Base-by-base conservation (phyloP, 2,797 vertebrate species). In the Anisognathus igniventris region DNA sequence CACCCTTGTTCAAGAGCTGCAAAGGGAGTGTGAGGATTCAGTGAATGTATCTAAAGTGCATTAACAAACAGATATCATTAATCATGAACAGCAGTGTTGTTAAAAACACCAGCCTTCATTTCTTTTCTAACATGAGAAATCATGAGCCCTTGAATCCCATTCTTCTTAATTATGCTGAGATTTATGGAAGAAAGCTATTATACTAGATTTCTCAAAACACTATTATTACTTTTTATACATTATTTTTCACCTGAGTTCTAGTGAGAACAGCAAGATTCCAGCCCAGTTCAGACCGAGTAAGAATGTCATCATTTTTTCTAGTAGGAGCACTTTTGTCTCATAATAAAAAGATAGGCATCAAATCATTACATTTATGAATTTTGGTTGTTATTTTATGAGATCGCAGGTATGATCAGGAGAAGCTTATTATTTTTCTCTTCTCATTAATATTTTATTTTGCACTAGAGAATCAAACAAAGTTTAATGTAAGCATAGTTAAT, bases 151-250 rank as follows among this genome's bases (percentile, higher is more conserved):
- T 81, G 14, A 33, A 60, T 33, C 19, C 12, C n/a, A 37, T 37
- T 93, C 27, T 79, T 90, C 62, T 62, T 77, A 90, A 84, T 81
- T 70, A 51, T 50, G 12, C 31, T 78, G 77, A 92, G 16, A 66
- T 73, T 72, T 73, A 73, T 64, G 64, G 67, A 40, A 51, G 25
- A 31, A 54, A 58, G 9, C 3, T 75, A 37, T 92, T 76, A 48
- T 12, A n/a, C 10, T 40, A 39, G 25, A 62, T 66, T 84, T 84
- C 56, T 79, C 33, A 62, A 82, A 72, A 57, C 2, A 22, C 2
- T 0, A 24, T 53, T 47, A 15, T 74, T 42, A 23, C 17, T 31
- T 80, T 79, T 88, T 47, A 21, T 2, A 17, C n/a, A 15, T 31
- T 37, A 9, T 14, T 70, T 86, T 81, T 64, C 3, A 27, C 11